Percentiles rank a stretch among this genome's conserved stretches.
Evolutionary conservation across 2,888 invertebrate genomes (phyloP).

Genomic region (Galeopsomyia nigrocyanea): DNA sequence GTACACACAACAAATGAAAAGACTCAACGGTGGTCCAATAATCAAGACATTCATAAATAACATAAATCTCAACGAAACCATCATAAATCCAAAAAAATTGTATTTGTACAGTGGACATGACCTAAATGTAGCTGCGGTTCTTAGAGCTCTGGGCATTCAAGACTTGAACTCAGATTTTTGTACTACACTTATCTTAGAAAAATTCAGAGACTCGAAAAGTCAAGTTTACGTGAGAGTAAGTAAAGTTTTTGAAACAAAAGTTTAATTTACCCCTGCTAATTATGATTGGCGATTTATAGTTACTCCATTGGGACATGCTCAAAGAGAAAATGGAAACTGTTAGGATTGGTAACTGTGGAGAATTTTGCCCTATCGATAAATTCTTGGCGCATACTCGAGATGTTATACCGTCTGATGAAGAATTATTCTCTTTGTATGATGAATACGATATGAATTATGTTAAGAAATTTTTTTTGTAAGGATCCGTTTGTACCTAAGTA

Average conservation of each 20-base stretch:
- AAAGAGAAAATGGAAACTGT: not conserved
- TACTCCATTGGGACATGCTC: not conserved
- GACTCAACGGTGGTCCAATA: not conserved
- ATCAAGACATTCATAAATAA: conserved; percentile 8
- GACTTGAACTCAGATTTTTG: not conserved
- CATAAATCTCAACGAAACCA: not conserved
- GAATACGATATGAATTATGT: too few species aligned
- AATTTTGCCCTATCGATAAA: not conserved
- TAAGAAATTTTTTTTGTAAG: too few species aligned
- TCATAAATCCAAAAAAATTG: not conserved
- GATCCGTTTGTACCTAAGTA: too few species aligned
- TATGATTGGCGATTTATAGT: too few species aligned
- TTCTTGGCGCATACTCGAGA: not conserved
- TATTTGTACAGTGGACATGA: conserved; percentile 33
- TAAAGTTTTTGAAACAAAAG: not conserved
- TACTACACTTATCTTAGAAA: conserved; percentile 2
- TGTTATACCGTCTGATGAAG: conserved; percentile 1
- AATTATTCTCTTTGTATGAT: not conserved
- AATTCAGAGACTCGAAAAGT: not conserved
- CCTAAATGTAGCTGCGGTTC: not conserved
- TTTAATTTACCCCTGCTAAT: not conserved
- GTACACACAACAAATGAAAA: not conserved
- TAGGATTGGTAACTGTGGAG: not conserved
- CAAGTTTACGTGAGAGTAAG: conserved; percentile 10
- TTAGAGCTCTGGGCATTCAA: too few species aligned